Base-by-base conservation (phyloP, 2,113 vertebrate species). In the Paralichthys olivaceus region DNA sequence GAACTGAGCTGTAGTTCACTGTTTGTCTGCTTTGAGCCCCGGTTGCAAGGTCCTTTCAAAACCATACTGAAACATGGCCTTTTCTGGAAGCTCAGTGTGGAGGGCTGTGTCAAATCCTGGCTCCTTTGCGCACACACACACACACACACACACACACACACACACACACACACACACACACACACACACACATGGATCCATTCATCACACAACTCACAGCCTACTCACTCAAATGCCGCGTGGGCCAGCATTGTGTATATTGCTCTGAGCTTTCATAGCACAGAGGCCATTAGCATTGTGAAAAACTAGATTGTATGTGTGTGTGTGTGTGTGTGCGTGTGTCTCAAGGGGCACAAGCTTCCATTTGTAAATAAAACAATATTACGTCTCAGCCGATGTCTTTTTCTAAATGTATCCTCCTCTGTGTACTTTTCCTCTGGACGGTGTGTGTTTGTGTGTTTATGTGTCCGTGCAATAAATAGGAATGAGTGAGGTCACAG, bases 401-500 rank as follows among this genome's bases (percentile, higher is more conserved):
- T 34, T 56, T 65, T 66, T 77, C 2, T 43, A 14, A 56, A 17
- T 45, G 32, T 40, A 12, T 45, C 57, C 49, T 66, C 61, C 28
- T 72, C 61, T 49, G 22, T 75, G 47, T 63, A 47, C 19, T 54
- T n/a, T 47, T 40, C 76, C 54, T 20, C n/a, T 26, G 70, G 81
- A 83, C 47, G 7, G 7, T 14, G 26, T 71, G 23, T 55, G 53
- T 55, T 23, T 56, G 55, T 56, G 55, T 56, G 55, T 56, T 23
- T 56, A 20, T 32, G 59, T 79, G 29, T 61, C 47, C 83, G 67
- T 76, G 69, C 79, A 40, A 40, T 13, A 13, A 40, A 40, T 40
- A 40, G 37, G 62, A 87, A 77, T 47, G 70, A 82, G 86, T 92
- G 90, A 91, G 91, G 92, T 92, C 90, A 92, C 75, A 84, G 86